Evolutionary conservation across 2,888 invertebrate genomes (phyloP).

Genomic region (Leucophenga montana): DNA sequence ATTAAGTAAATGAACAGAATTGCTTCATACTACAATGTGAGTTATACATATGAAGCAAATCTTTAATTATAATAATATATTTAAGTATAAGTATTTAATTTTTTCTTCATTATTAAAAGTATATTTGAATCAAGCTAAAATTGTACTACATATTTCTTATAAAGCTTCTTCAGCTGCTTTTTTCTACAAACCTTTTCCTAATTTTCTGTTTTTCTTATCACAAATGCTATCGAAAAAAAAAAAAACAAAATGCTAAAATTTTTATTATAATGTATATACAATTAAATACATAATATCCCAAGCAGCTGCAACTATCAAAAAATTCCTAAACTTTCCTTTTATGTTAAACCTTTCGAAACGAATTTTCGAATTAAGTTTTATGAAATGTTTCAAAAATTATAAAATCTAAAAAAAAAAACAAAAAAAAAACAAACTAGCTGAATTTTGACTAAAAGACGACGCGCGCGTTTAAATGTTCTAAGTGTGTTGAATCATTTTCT

Average conservation of each 20-base stretch:
- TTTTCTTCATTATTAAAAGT: too few species aligned
- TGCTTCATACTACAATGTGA: too few species aligned
- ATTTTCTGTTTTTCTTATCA: too few species aligned
- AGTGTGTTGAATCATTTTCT: constrained; percentile 37
- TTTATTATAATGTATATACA: neutral
- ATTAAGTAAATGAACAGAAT: too few species aligned
- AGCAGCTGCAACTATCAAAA: too few species aligned
- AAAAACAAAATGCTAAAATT: too few species aligned
- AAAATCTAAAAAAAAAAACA: too few species aligned
- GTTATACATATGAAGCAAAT: too few species aligned
- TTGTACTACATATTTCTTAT: neutral
- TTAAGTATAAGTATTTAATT: neutral
- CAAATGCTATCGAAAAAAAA: too few species aligned
- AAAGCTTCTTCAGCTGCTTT: constrained; percentile 13
- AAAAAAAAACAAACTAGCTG: too few species aligned
- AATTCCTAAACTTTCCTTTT: neutral
- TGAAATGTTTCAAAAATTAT: too few species aligned
- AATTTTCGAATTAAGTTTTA: neutral
- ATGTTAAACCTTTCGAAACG: neutral
- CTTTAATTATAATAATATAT: too few species aligned
- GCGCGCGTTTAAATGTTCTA: constrained; percentile 30
- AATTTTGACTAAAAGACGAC: neutral
- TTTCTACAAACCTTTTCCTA: neutral
- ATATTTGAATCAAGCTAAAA: neutral
- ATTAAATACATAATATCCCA: neutral